phyloP scores from a whole-genome alignment of 2,113 vertebrate species.

The Picathartes gymnocephalus region DNA sequence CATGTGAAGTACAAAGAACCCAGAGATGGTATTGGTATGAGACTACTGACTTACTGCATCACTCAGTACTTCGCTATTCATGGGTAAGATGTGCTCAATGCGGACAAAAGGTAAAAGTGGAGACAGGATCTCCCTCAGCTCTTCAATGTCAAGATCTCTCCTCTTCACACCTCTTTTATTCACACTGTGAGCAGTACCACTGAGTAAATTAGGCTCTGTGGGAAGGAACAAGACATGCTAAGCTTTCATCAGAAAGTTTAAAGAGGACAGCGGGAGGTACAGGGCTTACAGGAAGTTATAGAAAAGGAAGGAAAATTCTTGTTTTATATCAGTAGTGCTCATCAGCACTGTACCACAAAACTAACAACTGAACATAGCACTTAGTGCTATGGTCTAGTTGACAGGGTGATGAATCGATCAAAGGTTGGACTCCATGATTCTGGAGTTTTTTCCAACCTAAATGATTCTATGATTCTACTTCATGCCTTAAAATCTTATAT shows the following conservation, averaged over 20 bases:
- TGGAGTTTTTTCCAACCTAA: not conserved
- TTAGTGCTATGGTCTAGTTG: not conserved
- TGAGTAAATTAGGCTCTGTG: constrained; percentile 94
- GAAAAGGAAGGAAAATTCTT: not conserved
- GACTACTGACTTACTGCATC: constrained; percentile 84
- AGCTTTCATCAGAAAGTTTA: not conserved
- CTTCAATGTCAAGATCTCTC: constrained; percentile 93
- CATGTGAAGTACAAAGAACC: not conserved
- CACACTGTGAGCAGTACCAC: constrained; percentile 96
- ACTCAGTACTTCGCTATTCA: constrained; percentile 89
- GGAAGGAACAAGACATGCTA: constrained; percentile 3
- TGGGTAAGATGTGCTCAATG: constrained; percentile 93
- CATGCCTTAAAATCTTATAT: not conserved
- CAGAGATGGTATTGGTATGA: not conserved
- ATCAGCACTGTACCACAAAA: not conserved
- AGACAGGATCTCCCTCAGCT: constrained; percentile 94
- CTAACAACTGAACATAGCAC: not conserved
- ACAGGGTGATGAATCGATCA: not conserved
- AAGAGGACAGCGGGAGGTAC: not conserved
- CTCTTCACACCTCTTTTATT: constrained; percentile 97
- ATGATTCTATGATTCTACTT: not conserved
- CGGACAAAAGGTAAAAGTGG: constrained; percentile 90
- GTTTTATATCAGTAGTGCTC: not conserved
- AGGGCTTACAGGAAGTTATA: not conserved
- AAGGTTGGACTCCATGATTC: not conserved